Evolutionary conservation across 2,797 vertebrate species (phyloP).

Genomic region (Myoxocephalus aenaeus): DNA sequence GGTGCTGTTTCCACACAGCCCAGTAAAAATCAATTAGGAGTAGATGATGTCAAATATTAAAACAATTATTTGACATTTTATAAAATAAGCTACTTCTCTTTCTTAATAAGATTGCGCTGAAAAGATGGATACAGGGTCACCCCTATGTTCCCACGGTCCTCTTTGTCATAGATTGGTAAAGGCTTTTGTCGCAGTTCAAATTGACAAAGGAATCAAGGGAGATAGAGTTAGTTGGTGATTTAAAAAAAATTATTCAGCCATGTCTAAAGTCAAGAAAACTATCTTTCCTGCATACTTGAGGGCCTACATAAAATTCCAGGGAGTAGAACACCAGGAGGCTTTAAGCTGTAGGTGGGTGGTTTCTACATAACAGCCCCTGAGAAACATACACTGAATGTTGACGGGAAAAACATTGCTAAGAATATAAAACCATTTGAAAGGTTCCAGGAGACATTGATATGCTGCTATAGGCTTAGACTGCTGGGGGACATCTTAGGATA

Average conservation of each 20-base stretch:
- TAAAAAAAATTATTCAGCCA: too few species aligned
- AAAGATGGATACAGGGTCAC: neutral
- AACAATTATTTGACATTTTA: neutral
- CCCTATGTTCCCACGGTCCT: neutral
- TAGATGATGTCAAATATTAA: neutral
- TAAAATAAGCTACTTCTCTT: neutral
- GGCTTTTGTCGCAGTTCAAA: neutral
- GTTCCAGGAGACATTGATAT: too few species aligned
- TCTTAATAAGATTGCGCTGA: neutral
- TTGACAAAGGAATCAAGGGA: neutral
- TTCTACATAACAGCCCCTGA: neutral
- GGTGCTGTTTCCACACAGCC: neutral
- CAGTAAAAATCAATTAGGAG: neutral
- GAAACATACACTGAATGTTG: neutral
- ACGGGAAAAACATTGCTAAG: neutral
- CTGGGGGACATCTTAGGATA: too few species aligned
- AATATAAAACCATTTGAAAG: neutral
- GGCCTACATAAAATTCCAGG: too few species aligned
- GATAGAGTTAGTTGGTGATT: neutral
- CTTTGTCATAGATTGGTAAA: neutral
- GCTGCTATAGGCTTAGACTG: too few species aligned
- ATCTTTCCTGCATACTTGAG: too few species aligned
- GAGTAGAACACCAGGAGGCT: neutral
- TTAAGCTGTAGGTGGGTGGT: neutral
- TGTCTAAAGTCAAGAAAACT: too few species aligned